These are phyloP conservation scores for Synergus japonicus DNA, from an alignment of 2,888 invertebrate genomes.

Conservation along the genomic window DNA sequence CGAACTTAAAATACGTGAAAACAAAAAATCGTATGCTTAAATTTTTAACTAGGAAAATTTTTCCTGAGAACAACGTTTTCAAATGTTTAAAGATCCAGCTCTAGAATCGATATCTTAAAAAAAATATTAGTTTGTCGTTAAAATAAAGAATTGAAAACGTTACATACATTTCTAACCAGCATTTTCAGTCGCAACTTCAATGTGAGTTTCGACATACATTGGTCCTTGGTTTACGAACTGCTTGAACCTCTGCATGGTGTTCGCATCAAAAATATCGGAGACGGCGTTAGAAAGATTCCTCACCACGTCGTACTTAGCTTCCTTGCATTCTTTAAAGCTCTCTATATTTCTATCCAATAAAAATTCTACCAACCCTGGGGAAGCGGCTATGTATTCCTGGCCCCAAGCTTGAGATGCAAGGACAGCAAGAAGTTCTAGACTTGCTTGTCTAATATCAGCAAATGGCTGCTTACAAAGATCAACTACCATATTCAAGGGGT, in stretches of 20 bases:
- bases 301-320: conserved; percentile 87
- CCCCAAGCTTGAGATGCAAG: conserved; percentile 89
- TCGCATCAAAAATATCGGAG: conserved; percentile 81
- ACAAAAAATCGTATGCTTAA: background rate
- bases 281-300: conserved; percentile 79
- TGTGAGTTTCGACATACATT: conserved; percentile 84
- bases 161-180: conserved; percentile 65
- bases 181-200: conserved; percentile 88
- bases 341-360: conserved; percentile 87
- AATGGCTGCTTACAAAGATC: conserved; percentile 88
- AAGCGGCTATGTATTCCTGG: conserved; percentile 84
- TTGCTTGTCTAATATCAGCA: conserved; percentile 85
- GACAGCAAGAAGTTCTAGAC: conserved; percentile 83
- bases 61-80: background rate
- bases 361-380: conserved; percentile 88
- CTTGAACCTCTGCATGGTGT: conserved; percentile 81
- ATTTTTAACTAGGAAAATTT: background rate
- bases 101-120: background rate
- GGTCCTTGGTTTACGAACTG: conserved; percentile 88
- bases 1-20: background rate
- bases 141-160: background rate
- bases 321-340: conserved; percentile 85
- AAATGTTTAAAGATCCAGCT: background rate
- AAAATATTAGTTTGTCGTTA: background rate
- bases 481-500: conserved; percentile 82